phyloP scores from a whole-genome alignment of 2,113 vertebrate species.

The Eublepharis macularius region DNA sequence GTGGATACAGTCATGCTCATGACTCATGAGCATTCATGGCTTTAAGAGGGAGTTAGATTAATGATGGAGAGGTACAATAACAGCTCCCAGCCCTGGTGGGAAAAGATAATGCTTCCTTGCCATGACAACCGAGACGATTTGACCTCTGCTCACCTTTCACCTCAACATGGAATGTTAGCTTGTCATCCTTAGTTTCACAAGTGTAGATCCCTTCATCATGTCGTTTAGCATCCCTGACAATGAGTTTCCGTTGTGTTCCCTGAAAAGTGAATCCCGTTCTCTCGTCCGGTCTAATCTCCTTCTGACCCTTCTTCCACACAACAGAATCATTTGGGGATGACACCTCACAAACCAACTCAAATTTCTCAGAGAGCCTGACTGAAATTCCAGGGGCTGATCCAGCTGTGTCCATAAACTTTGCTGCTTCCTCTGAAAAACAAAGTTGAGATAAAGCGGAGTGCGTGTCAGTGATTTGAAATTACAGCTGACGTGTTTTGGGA shows the following conservation, averaged over 20 bases:
- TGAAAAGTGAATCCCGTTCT: constrained; percentile 39
- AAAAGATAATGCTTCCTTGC: background rate
- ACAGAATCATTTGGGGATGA: constrained; percentile 67
- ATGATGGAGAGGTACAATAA: too few species aligned
- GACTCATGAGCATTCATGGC: too few species aligned
- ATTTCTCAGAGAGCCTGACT: constrained; percentile 75
- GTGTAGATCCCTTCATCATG: constrained; percentile 63
- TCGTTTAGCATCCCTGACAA: constrained; percentile 47
- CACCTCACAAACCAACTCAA: constrained; percentile 84
- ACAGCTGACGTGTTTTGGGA: background rate
- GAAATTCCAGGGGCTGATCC: constrained; percentile 52
- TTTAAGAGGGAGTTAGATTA: too few species aligned
- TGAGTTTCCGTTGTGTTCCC: constrained; percentile 58
- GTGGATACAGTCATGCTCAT: too few species aligned
- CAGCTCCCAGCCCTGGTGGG: too few species aligned
- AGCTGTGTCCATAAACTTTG: constrained; percentile 66
- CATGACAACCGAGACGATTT: background rate
- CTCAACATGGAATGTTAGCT: constrained; percentile 62
- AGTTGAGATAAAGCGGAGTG: background rate
- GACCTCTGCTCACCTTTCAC: constrained; percentile 58
- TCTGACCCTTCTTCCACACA: constrained; percentile 80
- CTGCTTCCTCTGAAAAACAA: constrained; percentile 50
- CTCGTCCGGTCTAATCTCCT: constrained; percentile 62
- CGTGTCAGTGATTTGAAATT: background rate
- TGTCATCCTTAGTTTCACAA: constrained; percentile 54